Conservation (phyloP, 2,113 vertebrate genomes). For the Dasyurus viverrinus region DNA sequence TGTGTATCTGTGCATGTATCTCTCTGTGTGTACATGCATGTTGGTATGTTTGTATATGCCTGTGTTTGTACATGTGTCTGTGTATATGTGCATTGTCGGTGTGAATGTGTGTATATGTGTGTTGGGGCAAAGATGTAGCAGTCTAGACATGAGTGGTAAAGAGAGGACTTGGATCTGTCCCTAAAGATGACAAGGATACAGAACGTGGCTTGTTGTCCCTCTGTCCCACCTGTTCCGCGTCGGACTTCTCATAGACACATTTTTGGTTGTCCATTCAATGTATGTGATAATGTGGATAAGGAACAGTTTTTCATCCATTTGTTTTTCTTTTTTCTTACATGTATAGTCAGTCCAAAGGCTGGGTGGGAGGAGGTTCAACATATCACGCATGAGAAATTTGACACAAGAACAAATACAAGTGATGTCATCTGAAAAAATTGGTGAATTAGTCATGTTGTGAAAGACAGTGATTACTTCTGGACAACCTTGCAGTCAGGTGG, state of each 20-base stretch:
- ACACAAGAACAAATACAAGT: background rate
- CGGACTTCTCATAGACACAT: background rate
- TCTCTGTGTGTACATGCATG: no score
- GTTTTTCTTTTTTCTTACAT: background rate
- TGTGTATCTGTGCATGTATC: no score
- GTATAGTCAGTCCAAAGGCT: background rate
- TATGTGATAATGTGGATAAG: background rate
- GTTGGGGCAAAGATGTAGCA: fast-evolving
- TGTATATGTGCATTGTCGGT: background rate
- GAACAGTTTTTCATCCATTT: background rate
- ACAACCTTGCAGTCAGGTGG: background rate
- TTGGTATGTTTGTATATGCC: no score
- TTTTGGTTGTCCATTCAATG: background rate
- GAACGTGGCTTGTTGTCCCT: background rate
- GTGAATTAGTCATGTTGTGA: background rate
- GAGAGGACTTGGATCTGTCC: background rate
- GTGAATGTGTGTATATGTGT: no score
- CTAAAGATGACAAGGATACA: background rate
- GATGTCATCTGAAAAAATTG: background rate
- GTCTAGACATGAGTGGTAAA: background rate
- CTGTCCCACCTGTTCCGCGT: background rate
- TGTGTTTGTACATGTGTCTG: no score
- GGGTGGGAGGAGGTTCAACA: background rate
- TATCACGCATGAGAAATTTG: background rate
- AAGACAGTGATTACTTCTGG: background rate